Conservation (phyloP, 1,140 invertebrate genomes). For the Harpegnathos saltator region DNA sequence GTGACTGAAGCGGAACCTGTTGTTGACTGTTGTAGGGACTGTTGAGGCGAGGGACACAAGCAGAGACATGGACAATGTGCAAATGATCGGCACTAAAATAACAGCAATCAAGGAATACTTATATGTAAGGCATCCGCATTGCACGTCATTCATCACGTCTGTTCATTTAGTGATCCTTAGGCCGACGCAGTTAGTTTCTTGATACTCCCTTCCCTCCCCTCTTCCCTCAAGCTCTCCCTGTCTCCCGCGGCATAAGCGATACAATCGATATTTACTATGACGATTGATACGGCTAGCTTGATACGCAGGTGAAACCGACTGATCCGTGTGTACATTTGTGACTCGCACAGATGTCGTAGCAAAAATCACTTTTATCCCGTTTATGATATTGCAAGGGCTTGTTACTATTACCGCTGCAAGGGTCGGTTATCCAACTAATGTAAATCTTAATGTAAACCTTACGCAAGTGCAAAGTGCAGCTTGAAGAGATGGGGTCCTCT, state of each 20-base stretch:
- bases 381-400: too few species aligned
- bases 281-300: slow-evolving; percentile 6
- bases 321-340: background rate
- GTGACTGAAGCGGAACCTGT: slow-evolving; percentile 81
- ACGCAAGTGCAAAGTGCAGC: background rate
- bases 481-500: slow-evolving; percentile 37
- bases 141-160: slow-evolving; percentile 63
- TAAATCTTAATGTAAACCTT: slow-evolving; percentile 49
- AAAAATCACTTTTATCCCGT: slow-evolving; percentile 8
- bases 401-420: background rate
- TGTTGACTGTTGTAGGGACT: slow-evolving; percentile 85
- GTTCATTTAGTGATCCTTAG: slow-evolving; percentile 45
- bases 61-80: slow-evolving; percentile 86
- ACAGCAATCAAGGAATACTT: slow-evolving; percentile 86
- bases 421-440: background rate
- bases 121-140: slow-evolving; percentile 84
- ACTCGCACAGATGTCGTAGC: background rate
- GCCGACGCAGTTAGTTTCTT: slow-evolving; percentile 32
- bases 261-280: slow-evolving; percentile 20
- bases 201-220: too few species aligned
- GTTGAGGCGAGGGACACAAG: slow-evolving; percentile 83
- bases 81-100: slow-evolving; percentile 86
- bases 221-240: too few species aligned
- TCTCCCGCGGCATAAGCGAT: background rate
- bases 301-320: slow-evolving; percentile 4